A percentile compares a stretch with the other conserved stretches of the same genome.
Evolutionary conservation across 2,888 invertebrate genomes (phyloP).

Genomic region (Tyria jacobaeae): DNA sequence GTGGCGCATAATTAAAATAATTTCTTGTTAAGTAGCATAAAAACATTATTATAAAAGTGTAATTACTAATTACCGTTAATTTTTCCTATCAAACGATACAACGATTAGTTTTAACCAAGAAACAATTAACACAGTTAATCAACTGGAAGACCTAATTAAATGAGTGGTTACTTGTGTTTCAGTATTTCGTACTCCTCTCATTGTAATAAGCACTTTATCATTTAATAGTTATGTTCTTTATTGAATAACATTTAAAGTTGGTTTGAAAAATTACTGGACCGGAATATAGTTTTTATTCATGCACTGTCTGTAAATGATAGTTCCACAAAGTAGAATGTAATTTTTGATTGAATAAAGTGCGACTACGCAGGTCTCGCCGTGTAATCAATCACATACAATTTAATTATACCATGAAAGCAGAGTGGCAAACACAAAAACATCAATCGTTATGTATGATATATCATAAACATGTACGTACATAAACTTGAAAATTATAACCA

Average conservation of each 20-base stretch:
- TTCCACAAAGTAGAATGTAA: background rate
- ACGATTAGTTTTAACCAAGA: slow-evolving; percentile 58
- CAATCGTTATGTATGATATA: too few species aligned
- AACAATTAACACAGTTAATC: slow-evolving; percentile 64
- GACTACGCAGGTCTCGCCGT: too few species aligned
- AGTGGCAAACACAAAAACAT: too few species aligned
- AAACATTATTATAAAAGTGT: slow-evolving; percentile 35
- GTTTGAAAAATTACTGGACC: background rate
- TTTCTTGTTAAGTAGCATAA: slow-evolving; percentile 22
- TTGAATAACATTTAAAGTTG: slow-evolving; percentile 16
- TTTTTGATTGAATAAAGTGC: background rate
- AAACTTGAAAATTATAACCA: too few species aligned
- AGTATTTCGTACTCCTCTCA: slow-evolving; percentile 43
- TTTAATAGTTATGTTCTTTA: slow-evolving; percentile 17
- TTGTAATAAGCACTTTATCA: slow-evolving; percentile 23
- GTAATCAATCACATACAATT: too few species aligned
- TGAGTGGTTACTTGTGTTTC: slow-evolving; percentile 71
- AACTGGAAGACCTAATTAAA: slow-evolving; percentile 69
- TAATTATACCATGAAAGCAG: background rate
- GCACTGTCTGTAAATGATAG: background rate
- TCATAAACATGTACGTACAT: too few species aligned
- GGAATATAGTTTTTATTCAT: background rate
- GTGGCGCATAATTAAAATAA: slow-evolving; percentile 28
- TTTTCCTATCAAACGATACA: slow-evolving; percentile 37
- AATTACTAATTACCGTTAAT: slow-evolving; percentile 44